Conservation (phyloP, 2,113 vertebrate species). For the Gopherus evgoodei region DNA sequence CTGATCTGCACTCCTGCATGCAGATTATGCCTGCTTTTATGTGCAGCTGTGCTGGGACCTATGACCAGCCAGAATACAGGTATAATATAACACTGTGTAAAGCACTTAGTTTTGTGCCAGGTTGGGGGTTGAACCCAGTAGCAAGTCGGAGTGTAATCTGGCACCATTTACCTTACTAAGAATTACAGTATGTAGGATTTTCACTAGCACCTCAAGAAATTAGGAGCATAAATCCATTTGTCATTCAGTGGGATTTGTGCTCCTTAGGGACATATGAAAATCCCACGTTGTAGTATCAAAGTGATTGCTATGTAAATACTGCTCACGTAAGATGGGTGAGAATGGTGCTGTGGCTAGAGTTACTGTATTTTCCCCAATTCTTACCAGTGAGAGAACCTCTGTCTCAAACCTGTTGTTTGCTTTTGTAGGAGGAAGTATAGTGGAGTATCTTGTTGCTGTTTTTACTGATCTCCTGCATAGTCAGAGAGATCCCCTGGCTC, state of each 20-base stretch:
- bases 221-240: not conserved
- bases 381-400: not conserved
- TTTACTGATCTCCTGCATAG: conserved; percentile 91
- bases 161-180: not conserved
- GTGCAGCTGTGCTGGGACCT: not conserved
- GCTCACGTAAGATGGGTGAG: not conserved
- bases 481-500: conserved; percentile 91
- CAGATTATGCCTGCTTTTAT: not conserved
- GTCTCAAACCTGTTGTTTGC: not conserved
- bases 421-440: conserved; percentile 65
- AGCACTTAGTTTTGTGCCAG: not conserved
- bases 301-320: not conserved
- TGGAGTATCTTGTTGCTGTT: conserved; percentile 84
- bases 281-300: not conserved
- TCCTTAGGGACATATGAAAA: not conserved
- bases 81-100: not conserved
- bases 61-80: not conserved
- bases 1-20: not conserved
- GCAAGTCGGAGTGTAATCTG: not conserved
- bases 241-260: not conserved
- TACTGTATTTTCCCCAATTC: not conserved
- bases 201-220: not conserved
- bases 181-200: not conserved
- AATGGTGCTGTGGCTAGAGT: not conserved
- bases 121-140: not conserved